phyloP scores from a whole-genome alignment of 2,797 vertebrate species.

The Thripadectes ignobilis region DNA sequence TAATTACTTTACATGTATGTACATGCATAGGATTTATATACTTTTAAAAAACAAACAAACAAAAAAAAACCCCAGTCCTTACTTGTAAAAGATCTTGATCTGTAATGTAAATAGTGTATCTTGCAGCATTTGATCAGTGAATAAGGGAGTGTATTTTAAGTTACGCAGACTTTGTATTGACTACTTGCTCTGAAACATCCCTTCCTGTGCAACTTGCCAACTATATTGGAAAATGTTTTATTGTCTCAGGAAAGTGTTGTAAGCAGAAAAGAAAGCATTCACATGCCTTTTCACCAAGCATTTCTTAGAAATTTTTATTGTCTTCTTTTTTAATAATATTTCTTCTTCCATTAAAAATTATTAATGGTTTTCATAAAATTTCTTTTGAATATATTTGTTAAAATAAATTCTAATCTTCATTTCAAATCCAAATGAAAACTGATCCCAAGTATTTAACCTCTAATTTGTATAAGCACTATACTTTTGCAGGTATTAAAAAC shows the following conservation, averaged over 20 bases:
- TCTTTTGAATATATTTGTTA: neutral
- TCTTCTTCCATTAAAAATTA: neutral
- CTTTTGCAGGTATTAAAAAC: neutral
- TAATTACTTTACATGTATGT: neutral
- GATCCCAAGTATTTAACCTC: neutral
- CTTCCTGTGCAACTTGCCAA: neutral
- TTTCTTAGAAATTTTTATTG: neutral
- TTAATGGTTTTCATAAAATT: neutral
- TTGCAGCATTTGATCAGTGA: neutral
- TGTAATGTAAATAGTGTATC: neutral
- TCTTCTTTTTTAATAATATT: neutral
- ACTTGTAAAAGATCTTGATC: neutral
- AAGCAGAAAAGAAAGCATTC: neutral
- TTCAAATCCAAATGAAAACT: neutral
- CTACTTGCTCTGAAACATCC: neutral
- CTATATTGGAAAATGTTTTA: neutral
- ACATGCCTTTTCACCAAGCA: neutral
- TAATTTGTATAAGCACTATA: neutral
- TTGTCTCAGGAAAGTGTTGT: rapidly evolving
- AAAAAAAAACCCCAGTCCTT: neutral
- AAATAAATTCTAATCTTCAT: neutral
- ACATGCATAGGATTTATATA: neutral
- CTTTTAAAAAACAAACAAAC: neutral
- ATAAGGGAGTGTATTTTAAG: neutral
- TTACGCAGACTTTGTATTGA: neutral